A percentile compares a stretch with the other conserved stretches of the same genome.
phyloP scores from a whole-genome alignment of 2,797 vertebrate species.

The Eutrigla gurnardus region DNA sequence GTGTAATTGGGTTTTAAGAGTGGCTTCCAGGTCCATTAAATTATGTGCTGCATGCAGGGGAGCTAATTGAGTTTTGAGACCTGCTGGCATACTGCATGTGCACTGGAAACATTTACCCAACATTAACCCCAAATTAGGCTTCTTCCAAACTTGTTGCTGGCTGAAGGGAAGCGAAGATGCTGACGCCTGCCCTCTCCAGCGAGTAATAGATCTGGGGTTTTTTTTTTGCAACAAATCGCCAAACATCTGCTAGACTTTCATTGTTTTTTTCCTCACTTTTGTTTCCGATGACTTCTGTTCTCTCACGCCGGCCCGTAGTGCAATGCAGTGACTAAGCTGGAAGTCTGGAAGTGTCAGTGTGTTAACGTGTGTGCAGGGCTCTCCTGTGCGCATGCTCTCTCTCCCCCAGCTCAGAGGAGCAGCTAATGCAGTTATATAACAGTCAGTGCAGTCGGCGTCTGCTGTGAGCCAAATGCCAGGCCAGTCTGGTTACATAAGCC shows the following conservation, averaged over 20 bases:
- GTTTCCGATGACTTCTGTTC: background rate
- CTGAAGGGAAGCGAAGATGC: constrained; percentile 43
- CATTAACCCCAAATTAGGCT: constrained; percentile 80
- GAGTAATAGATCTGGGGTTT: background rate
- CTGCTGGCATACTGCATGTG: constrained; percentile 78
- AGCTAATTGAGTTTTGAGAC: constrained; percentile 81
- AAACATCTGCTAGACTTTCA: constrained; percentile 20
- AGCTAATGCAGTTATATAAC: constrained; percentile 88
- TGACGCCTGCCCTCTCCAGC: constrained; percentile 35
- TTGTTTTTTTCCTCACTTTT: background rate
- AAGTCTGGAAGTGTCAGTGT: constrained; percentile 46
- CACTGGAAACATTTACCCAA: constrained; percentile 81
- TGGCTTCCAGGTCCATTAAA: constrained; percentile 78
- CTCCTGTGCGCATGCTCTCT: constrained; percentile 77
- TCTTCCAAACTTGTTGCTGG: constrained; percentile 66
- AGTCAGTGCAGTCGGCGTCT: constrained; percentile 82
- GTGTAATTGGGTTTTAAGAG: constrained; percentile 81
- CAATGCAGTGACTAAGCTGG: constrained; percentile 40
- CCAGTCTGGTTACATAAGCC: constrained; percentile 85
- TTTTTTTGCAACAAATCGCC: constrained; percentile 16
- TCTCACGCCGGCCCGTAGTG: constrained; percentile 27
- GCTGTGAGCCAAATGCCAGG: constrained; percentile 84
- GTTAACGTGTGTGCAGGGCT: constrained; percentile 25
- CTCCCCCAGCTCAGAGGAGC: constrained; percentile 75
- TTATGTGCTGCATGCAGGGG: constrained; percentile 75